Conservation (phyloP, 2,113 vertebrate species). For the Chaetorhynchus papuensis region DNA sequence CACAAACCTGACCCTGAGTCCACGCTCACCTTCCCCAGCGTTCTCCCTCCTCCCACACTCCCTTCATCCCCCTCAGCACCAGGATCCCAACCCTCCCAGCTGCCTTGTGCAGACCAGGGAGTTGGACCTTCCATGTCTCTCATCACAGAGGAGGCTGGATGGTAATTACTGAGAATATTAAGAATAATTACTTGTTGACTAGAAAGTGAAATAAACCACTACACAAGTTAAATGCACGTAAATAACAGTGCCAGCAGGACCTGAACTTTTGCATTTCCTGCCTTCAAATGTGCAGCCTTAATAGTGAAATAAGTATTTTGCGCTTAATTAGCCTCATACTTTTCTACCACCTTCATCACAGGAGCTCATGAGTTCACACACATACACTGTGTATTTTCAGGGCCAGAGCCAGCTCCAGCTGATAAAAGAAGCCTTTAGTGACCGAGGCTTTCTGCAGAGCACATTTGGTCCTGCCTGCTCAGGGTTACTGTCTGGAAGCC, state of each 20-base stretch:
- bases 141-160: neutral
- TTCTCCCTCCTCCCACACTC: neutral
- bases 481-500: neutral
- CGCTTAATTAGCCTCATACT: neutral
- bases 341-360: neutral
- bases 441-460: neutral
- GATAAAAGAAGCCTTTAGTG: neutral
- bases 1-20: neutral
- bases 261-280: constrained; percentile 53
- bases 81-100: neutral
- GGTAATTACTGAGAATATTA: neutral
- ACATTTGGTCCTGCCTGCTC: neutral
- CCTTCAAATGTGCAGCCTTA: neutral
- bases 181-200: neutral
- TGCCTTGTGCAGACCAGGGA: neutral
- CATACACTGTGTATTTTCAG: neutral
- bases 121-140: neutral
- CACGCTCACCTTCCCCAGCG: accelerated
- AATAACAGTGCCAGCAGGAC: neutral
- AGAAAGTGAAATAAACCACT: neutral
- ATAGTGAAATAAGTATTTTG: neutral
- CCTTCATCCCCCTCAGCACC: neutral
- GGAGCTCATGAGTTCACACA: neutral
- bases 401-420: neutral
- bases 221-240: neutral